Conservation (phyloP, 2,113 vertebrate genomes). For the Apaloderma vittatum region DNA sequence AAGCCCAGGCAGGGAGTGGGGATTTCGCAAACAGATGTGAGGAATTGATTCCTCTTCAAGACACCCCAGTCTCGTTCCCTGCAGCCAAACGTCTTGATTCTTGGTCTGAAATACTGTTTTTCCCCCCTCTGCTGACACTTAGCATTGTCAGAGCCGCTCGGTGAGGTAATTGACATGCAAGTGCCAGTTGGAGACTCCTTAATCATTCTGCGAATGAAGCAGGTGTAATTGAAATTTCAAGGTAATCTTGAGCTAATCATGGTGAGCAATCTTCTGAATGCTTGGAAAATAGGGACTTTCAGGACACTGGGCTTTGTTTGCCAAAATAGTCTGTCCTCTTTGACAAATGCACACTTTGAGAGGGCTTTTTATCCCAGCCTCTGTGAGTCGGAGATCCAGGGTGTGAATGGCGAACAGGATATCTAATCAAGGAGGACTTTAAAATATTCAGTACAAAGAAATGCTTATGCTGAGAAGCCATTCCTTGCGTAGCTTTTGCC, state of each 20-base stretch:
- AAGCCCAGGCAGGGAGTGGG: not conserved
- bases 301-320: conserved; percentile 31
- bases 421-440: conserved; percentile 21
- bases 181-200: conserved; percentile 2
- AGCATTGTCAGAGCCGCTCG: not conserved
- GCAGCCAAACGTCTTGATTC: not conserved
- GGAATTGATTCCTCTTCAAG: not conserved
- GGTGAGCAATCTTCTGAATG: conserved; percentile 42
- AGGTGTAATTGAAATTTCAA: conserved; percentile 67
- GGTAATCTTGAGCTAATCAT: conserved; percentile 52
- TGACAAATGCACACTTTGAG: conserved; percentile 15
- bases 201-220: conserved; percentile 55
- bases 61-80: not conserved
- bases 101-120: not conserved
- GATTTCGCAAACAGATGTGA: not conserved
- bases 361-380: not conserved
- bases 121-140: not conserved
- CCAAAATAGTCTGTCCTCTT: conserved; percentile 28
- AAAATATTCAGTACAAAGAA: conserved; percentile 42
- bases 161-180: conserved; percentile 54
- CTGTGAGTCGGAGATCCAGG: not conserved
- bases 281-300: conserved; percentile 46
- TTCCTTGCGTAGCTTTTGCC: not conserved
- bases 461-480: conserved; percentile 1
- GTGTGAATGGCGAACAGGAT: not conserved